phyloP scores from a whole-genome alignment of 2,113 vertebrate species.

The Xiphophorus hellerii region DNA sequence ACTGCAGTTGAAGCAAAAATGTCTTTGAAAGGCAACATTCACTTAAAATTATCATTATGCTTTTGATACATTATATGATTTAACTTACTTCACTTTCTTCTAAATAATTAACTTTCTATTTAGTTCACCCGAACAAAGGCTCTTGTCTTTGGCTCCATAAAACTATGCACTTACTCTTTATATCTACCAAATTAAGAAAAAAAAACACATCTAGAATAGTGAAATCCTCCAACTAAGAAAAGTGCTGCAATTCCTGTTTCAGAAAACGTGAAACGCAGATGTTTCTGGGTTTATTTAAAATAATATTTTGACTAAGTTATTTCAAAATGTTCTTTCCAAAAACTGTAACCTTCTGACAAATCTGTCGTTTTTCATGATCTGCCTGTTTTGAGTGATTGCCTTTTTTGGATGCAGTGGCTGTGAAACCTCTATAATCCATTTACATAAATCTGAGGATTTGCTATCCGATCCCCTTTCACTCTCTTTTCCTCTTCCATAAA shows the following conservation, averaged over 20 bases:
- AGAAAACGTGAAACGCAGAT: background rate
- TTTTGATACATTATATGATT: background rate
- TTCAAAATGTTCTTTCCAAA: background rate
- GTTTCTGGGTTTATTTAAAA: background rate
- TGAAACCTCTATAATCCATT: conserved; percentile 56
- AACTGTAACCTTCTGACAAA: background rate
- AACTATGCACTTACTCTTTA: background rate
- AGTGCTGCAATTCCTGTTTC: background rate
- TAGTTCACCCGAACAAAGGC: background rate
- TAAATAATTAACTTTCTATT: background rate
- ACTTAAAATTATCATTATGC: background rate
- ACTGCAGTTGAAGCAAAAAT: background rate
- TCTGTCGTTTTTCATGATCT: background rate
- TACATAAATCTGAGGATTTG: conserved; percentile 60
- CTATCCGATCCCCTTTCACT: conserved; percentile 61
- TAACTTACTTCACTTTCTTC: background rate
- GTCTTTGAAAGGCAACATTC: background rate
- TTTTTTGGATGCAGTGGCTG: conserved; percentile 46
- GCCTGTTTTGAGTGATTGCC: conserved; percentile 27
- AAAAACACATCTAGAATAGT: background rate
- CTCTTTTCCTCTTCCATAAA: conserved; percentile 60
- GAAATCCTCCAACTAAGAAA: background rate
- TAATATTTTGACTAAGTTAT: background rate
- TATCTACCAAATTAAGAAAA: background rate
- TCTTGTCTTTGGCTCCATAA: background rate